Evolutionary conservation across 2,113 vertebrate genomes (phyloP).

Genomic region (Candoia aspera): DNA sequence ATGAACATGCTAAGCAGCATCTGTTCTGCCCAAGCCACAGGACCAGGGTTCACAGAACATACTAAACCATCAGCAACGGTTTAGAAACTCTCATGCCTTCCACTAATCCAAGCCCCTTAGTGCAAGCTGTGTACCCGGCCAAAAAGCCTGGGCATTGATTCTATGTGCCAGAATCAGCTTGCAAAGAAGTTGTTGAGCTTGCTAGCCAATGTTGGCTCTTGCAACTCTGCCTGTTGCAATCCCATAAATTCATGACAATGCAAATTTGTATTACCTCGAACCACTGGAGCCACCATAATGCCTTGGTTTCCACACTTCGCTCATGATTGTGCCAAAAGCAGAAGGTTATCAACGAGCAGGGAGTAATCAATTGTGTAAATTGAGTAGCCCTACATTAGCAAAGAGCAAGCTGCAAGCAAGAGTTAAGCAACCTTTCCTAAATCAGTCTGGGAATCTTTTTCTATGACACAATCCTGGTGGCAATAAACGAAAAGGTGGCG

Average conservation of each 20-base stretch:
- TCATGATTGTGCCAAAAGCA: not conserved
- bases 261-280: not conserved
- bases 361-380: not conserved
- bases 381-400: not conserved
- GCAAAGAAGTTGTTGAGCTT: not conserved
- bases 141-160: not conserved
- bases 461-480: not conserved
- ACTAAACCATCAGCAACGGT: too few species aligned
- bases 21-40: too few species aligned
- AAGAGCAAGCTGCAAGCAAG: not conserved
- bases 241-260: not conserved
- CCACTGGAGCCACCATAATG: not conserved
- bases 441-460: not conserved
- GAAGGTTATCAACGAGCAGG: not conserved
- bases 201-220: too few species aligned
- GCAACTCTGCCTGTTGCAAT: not conserved
- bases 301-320: not conserved
- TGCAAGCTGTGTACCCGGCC: not conserved
- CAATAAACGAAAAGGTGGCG: not conserved
- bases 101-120: too few species aligned
- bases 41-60: too few species aligned
- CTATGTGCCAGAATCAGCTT: not conserved
- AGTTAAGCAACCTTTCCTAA: constrained; percentile 1
- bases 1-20: too few species aligned
- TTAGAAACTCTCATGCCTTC: too few species aligned